Conservation (phyloP, 1,140 invertebrate genomes). For the Cotesia vestalis region DNA sequence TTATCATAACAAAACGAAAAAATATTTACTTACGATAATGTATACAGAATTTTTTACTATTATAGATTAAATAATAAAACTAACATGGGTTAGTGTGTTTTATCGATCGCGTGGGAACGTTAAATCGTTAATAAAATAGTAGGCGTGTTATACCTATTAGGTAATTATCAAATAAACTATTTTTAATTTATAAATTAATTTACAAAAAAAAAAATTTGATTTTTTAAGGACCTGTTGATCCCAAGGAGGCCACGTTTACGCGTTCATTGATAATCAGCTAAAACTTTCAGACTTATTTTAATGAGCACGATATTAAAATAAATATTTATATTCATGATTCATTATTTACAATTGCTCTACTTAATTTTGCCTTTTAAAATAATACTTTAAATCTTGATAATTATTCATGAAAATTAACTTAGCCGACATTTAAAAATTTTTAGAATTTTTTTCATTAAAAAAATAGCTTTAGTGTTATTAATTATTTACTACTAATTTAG, state of each 20-base stretch:
- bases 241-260: not conserved
- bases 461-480: no score
- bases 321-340: no score
- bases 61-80: not conserved
- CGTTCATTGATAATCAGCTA: conserved; percentile 4
- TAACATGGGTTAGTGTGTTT: not conserved
- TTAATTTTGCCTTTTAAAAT: no score
- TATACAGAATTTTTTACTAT: not conserved
- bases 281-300: not conserved
- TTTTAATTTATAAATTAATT: not conserved
- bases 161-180: not conserved
- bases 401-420: no score
- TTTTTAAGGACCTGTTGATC: conserved; percentile 48
- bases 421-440: no score
- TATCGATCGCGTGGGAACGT: conserved; percentile 10
- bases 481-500: no score
- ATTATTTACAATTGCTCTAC: no score
- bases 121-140: not conserved
- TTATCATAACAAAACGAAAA: no score
- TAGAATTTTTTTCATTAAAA: no score
- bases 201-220: not conserved
- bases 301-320: no score
- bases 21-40: no score
- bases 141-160: not conserved
- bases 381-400: no score